phyloP scores from a whole-genome alignment of 2,888 invertebrate species.

The Parascotia fuliginaria region DNA sequence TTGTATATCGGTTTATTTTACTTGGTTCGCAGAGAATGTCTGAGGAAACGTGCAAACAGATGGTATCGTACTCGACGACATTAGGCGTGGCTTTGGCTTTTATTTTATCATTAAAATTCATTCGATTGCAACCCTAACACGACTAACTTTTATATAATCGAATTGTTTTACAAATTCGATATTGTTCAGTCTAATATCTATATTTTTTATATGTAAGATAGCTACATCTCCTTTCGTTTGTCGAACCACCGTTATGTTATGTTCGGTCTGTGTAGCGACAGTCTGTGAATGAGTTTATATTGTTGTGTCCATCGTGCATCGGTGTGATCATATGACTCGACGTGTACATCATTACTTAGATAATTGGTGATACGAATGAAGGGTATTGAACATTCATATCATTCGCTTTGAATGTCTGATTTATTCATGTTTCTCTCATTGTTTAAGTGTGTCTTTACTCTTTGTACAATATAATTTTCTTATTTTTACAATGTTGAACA shows the following conservation, averaged over 20 bases:
- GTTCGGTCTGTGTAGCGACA: constrained; percentile 79
- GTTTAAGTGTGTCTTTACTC: constrained; percentile 57
- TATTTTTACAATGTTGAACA: constrained; percentile 37
- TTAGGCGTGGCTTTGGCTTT: constrained; percentile 85
- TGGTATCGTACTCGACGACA: constrained; percentile 87
- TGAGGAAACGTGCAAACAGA: constrained; percentile 93
- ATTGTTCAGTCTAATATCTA: constrained; percentile 53
- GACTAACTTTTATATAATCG: constrained; percentile 78
- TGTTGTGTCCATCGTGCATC: constrained; percentile 74
- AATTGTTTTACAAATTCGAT: constrained; percentile 66
- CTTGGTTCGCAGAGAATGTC: constrained; percentile 93
- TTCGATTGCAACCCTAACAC: constrained; percentile 80
- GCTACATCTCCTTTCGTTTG: constrained; percentile 59
- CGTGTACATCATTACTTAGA: constrained; percentile 42
- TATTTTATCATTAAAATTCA: constrained; percentile 78
- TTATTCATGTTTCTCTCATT: constrained; percentile 58
- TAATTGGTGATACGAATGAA: constrained; percentile 36
- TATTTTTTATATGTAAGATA: constrained; percentile 54
- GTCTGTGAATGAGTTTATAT: constrained; percentile 67
- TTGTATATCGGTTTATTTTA: constrained; percentile 76
- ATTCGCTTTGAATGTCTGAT: constrained; percentile 81
- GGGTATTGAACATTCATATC: constrained; percentile 58
- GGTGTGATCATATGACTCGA: constrained; percentile 72
- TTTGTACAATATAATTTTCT: constrained; percentile 55
- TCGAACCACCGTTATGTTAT: constrained; percentile 73